Evolutionary conservation across 2,797 vertebrate species (phyloP).

Genomic region (Lacerta bilineata): DNA sequence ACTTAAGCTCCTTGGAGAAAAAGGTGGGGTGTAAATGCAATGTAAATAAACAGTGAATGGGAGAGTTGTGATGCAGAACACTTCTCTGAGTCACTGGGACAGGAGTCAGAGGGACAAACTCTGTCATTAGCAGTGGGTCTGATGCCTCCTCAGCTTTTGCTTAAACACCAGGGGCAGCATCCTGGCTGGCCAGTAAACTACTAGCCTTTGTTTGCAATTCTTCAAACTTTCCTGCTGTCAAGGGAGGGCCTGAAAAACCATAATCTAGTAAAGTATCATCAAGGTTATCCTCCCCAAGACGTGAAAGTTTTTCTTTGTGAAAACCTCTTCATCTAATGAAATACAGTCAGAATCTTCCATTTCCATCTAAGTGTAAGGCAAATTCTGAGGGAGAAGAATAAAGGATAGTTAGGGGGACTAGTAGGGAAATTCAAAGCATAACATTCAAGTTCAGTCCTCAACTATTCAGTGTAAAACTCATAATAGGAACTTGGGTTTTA

Average conservation of each 20-base stretch:
- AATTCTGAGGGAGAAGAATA: background rate
- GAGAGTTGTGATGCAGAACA: background rate
- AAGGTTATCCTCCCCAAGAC: slow-evolving; percentile 7
- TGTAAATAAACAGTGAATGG: too few relatives aligned
- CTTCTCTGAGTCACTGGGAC: background rate
- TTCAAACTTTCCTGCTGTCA: background rate
- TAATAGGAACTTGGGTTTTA: background rate
- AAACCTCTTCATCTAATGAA: slow-evolving; percentile 28
- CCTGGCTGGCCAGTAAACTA: background rate
- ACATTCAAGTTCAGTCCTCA: background rate
- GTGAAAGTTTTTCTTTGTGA: slow-evolving; percentile 33
- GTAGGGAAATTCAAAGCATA: background rate
- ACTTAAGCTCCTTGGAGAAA: too few relatives aligned
- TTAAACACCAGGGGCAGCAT: background rate
- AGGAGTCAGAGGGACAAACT: background rate
- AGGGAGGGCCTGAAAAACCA: background rate
- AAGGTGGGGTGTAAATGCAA: too few relatives aligned
- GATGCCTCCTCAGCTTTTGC: background rate
- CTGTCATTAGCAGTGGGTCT: background rate
- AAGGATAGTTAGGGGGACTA: background rate
- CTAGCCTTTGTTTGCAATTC: background rate
- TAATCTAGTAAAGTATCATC: slow-evolving; percentile 34
- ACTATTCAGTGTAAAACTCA: background rate
- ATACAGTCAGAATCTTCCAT: accelerated
- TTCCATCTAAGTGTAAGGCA: background rate